Conservation (phyloP, 2,888 invertebrate genomes). For the Digitonthophagus gazella region DNA sequence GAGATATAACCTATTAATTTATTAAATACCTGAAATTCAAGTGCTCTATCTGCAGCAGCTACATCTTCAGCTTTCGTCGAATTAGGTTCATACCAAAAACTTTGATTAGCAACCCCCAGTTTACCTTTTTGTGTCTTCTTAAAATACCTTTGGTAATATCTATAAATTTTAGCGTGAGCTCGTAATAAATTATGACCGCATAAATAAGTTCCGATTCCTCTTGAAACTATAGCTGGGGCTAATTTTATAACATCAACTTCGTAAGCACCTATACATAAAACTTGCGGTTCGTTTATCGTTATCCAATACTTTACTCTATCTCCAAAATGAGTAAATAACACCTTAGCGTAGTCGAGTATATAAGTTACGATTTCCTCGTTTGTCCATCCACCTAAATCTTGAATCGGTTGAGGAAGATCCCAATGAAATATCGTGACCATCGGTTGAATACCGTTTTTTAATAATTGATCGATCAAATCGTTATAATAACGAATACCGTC, state of each 20-base stretch:
- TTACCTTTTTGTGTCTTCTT: conserved; percentile 44
- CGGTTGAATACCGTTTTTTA: conserved; percentile 56
- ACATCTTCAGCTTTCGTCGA: conserved; percentile 51
- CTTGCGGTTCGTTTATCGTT: conserved; percentile 31
- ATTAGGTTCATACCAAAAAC: conserved; percentile 58
- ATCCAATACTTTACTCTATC: conserved; percentile 41
- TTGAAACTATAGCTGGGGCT: conserved; percentile 22
- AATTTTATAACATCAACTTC: conserved; percentile 8
- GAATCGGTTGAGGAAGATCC: conserved; percentile 61
- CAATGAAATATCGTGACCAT: conserved; percentile 64
- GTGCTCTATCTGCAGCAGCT: conserved; percentile 56
- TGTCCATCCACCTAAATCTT: conserved; percentile 64
- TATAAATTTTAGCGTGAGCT: conserved; percentile 62
- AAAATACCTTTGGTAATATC: conserved; percentile 55
- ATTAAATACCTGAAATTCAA: conserved; percentile 57
- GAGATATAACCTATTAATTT: no score
- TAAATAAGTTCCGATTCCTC: conserved; percentile 55
- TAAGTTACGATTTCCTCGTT: conserved; percentile 59
- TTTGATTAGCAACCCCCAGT: conserved; percentile 59
- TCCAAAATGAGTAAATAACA: conserved; percentile 54
- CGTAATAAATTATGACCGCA: conserved; percentile 60
- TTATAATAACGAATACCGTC: conserved; percentile 64
- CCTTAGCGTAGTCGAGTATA: conserved; percentile 60
- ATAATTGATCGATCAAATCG: conserved; percentile 58
- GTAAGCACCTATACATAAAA: conserved; percentile 28